phyloP scores from a whole-genome alignment of 2,113 vertebrate species.

The Synodontis membranacea region DNA sequence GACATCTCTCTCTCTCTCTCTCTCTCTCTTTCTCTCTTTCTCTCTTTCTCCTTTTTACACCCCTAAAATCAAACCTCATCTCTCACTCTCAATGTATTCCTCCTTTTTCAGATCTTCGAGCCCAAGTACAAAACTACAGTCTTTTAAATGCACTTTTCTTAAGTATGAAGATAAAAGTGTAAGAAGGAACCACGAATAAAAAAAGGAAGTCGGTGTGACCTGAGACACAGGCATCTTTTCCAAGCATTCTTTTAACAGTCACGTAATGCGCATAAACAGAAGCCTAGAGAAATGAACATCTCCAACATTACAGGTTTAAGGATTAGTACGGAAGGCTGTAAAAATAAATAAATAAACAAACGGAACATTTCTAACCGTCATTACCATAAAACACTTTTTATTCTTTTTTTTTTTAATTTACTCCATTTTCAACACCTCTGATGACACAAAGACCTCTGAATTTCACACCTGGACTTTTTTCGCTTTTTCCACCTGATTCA shows the following conservation, averaged over 20 bases:
- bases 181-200: not conserved
- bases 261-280: not conserved
- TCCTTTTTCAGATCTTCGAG: not conserved
- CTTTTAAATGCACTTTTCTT: not conserved
- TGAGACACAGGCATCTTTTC: no score
- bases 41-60: constrained; percentile 7
- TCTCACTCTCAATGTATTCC: constrained; percentile 3
- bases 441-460: not conserved
- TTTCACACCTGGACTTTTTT: not conserved
- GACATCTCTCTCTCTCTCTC: constrained; percentile 39
- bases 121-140: not conserved
- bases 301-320: not conserved
- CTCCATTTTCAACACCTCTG: not conserved
- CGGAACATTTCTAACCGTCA: not conserved
- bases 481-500: not conserved
- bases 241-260: no score
- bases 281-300: not conserved
- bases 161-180: not conserved
- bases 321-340: not conserved
- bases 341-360: not conserved
- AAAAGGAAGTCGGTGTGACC: no score
- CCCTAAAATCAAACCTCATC: constrained; percentile 10
- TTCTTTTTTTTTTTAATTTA: not conserved
- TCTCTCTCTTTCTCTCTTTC: constrained; percentile 58
- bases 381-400: not conserved